Conservation (phyloP, 2,888 invertebrate genomes). For the Villa cingulata region DNA sequence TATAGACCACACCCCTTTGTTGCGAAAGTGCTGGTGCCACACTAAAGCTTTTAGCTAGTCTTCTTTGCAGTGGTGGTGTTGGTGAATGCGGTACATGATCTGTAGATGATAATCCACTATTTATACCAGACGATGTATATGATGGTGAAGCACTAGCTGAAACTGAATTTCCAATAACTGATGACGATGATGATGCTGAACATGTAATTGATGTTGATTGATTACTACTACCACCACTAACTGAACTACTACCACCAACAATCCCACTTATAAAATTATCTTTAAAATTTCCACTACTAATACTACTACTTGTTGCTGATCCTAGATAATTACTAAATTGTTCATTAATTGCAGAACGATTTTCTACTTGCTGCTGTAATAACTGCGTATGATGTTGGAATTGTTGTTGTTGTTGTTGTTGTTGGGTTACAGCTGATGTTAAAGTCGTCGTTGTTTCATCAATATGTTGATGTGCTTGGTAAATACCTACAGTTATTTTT, state of each 20-base stretch:
- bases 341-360: conserved; percentile 23
- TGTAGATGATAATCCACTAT: conserved; percentile 20
- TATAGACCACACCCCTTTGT: conserved; percentile 33
- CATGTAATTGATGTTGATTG: too few species aligned
- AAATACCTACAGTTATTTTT: conserved; percentile 26
- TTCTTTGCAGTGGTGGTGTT: conserved; percentile 74
- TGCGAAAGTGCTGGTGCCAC: conserved; percentile 54
- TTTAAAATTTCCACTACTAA: conserved; percentile 13
- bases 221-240: conserved; percentile 14
- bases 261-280: conserved; percentile 14
- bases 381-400: too few species aligned
- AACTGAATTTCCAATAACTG: conserved; percentile 1
- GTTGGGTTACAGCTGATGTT: neutral
- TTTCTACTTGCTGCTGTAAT: conserved; percentile 32
- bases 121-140: conserved; percentile 9
- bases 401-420: neutral
- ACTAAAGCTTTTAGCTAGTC: conserved; percentile 85
- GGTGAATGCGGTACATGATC: conserved; percentile 47
- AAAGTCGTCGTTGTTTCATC: conserved; percentile 22
- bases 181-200: conserved; percentile 6
- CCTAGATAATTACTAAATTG: conserved; percentile 8
- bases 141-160: conserved; percentile 17
- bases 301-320: neutral
- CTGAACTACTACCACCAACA: conserved; percentile 11
- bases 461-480: conserved; percentile 26